Percentiles rank a stretch among this genome's conserved stretches.
Evolutionary conservation across 2,113 vertebrate genomes (phyloP).

Genomic region (Lasiurus cinereus): DNA sequence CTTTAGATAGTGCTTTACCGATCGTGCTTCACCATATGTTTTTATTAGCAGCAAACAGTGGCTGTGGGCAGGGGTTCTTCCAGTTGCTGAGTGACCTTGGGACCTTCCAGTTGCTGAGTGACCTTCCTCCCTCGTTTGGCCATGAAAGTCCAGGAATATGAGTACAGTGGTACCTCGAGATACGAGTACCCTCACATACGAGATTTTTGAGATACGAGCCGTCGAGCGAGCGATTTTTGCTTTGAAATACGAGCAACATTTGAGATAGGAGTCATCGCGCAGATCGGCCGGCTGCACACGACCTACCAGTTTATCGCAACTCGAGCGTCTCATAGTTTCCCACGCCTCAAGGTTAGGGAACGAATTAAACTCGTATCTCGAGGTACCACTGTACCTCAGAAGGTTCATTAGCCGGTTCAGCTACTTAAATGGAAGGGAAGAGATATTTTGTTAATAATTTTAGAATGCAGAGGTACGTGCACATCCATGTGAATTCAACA

Average conservation of each 20-base stretch:
- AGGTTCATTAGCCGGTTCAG: not conserved
- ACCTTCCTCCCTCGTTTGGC: not conserved
- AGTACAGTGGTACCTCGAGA: too few relatives aligned
- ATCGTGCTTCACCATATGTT: not conserved
- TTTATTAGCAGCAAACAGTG: not conserved
- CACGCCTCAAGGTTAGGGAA: too few relatives aligned
- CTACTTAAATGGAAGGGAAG: not conserved
- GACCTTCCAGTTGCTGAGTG: not conserved
- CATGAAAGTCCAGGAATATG: not conserved
- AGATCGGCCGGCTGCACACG: too few relatives aligned
- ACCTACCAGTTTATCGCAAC: too few relatives aligned
- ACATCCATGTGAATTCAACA: not conserved
- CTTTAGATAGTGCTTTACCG: not conserved
- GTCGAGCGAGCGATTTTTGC: too few relatives aligned
- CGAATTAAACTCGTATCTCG: too few relatives aligned
- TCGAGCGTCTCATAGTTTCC: too few relatives aligned
- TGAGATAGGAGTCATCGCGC: too few relatives aligned
- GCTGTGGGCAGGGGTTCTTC: not conserved
- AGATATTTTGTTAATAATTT: not conserved
- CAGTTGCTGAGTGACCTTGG: not conserved
- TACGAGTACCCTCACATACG: too few relatives aligned
- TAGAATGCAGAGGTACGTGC: not conserved
- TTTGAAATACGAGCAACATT: too few relatives aligned
- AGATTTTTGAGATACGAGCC: too few relatives aligned
- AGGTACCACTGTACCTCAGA: too few relatives aligned